Conservation (phyloP, 2,888 invertebrate genomes). For the Synanthedon vespiformis region DNA sequence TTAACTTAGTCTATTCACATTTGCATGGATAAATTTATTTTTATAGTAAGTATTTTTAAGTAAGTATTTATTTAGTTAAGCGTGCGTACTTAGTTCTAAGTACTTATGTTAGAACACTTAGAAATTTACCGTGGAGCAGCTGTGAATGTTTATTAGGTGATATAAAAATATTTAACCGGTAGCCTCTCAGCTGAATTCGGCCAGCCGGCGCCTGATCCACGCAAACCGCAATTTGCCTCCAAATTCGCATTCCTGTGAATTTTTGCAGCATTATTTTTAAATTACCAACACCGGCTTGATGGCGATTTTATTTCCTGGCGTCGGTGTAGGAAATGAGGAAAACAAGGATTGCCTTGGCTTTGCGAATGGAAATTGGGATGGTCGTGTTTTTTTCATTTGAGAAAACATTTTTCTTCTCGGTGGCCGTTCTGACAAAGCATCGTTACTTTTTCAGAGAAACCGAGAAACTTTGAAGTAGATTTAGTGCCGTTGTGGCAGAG, state of each 20-base stretch:
- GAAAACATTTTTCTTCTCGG: slow-evolving; percentile 19
- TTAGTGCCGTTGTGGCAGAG: not conserved
- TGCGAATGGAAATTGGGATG: slow-evolving; percentile 41
- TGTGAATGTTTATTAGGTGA: no score
- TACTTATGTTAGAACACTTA: no score
- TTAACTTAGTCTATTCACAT: no score
- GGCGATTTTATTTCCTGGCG: slow-evolving; percentile 62
- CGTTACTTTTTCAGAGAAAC: not conserved
- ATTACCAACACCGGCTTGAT: slow-evolving; percentile 58
- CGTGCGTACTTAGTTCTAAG: no score
- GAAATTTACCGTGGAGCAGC: no score
- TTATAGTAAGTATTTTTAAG: no score
- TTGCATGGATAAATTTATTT: no score
- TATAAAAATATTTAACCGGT: no score
- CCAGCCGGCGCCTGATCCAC: slow-evolving; percentile 28
- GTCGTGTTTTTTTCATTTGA: slow-evolving; percentile 21
- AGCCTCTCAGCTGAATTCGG: not conserved
- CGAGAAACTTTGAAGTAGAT: not conserved
- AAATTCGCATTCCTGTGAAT: slow-evolving; percentile 47
- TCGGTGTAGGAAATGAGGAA: slow-evolving; percentile 52
- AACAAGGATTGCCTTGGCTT: slow-evolving; percentile 30
- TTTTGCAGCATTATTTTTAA: slow-evolving; percentile 63
- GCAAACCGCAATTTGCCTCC: slow-evolving; percentile 46
- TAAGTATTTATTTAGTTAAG: no score
- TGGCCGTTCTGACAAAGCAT: slow-evolving; percentile 11